A percentile compares a stretch with the other conserved stretches of the same genome.
Evolutionary conservation across 1,140 invertebrate species (phyloP).

Genomic region (Acromyrmex charruanus): DNA sequence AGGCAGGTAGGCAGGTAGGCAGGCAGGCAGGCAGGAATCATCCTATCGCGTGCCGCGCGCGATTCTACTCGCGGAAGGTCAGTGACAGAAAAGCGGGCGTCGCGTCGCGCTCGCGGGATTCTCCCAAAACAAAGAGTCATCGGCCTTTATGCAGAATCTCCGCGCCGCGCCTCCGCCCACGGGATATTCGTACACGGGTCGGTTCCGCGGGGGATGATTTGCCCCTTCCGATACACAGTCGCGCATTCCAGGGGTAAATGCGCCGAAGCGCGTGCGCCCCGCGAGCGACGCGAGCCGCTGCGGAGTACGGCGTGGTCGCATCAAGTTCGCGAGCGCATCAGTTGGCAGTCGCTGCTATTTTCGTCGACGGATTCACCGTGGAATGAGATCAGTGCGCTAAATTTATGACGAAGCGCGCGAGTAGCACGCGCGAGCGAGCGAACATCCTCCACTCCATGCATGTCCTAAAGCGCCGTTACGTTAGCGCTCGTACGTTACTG

Average conservation of each 20-base stretch:
- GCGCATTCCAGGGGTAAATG: constrained; percentile 57
- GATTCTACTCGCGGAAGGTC: constrained; percentile 66
- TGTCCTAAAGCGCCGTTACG: constrained; percentile 34
- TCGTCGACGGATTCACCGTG: constrained; percentile 61
- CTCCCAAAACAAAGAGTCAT: constrained; percentile 68
- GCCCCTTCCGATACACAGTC: not conserved
- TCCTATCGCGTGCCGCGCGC: constrained; percentile 65
- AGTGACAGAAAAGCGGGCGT: constrained; percentile 71
- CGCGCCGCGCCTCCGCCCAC: constrained; percentile 52
- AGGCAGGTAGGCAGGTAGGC: not conserved
- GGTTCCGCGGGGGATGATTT: constrained; percentile 42
- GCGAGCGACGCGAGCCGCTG: constrained; percentile 30
- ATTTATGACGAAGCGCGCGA: constrained; percentile 46
- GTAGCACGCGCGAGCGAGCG: constrained; percentile 19
- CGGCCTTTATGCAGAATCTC: constrained; percentile 56
- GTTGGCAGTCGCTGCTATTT: constrained; percentile 73
- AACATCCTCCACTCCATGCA: not conserved
- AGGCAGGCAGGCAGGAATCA: constrained; percentile 28
- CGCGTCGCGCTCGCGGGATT: constrained; percentile 49
- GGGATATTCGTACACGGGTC: constrained; percentile 6
- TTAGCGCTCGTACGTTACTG: constrained; percentile 35
- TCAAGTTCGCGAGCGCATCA: constrained; percentile 29
- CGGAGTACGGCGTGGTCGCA: constrained; percentile 10
- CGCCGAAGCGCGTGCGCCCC: constrained; percentile 58
- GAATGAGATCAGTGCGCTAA: constrained; percentile 72